Conservation (phyloP, 1,140 invertebrate genomes). For the Watersipora subatra region DNA sequence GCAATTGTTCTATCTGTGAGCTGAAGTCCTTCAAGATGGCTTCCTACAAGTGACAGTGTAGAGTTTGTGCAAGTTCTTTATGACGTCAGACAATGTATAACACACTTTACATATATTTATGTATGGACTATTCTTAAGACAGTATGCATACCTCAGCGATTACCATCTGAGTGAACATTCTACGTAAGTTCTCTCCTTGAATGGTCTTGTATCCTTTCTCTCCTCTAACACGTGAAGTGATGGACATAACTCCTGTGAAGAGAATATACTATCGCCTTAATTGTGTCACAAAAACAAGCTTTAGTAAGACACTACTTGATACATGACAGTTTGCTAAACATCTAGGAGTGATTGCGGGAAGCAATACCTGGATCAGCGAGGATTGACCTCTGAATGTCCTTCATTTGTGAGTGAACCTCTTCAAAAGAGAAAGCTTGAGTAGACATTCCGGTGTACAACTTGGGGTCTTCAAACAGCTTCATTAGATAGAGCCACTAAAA, state of each 20-base stretch:
- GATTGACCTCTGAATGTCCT: neutral
- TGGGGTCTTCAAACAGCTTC: constrained; percentile 36
- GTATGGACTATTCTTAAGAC: too few species aligned
- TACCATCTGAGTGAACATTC: constrained; percentile 22
- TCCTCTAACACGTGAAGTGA: constrained; percentile 25
- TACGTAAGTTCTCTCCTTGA: constrained; percentile 29
- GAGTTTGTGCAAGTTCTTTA: constrained; percentile 1
- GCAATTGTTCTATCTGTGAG: constrained; percentile 18
- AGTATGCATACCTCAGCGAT: neutral
- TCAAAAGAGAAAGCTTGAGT: constrained; percentile 26
- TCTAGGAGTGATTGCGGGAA: constrained; percentile 18
- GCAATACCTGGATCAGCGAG: neutral
- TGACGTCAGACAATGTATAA: too few species aligned
- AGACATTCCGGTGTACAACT: constrained; percentile 22
- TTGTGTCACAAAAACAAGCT: too few species aligned
- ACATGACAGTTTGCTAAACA: constrained; percentile 30
- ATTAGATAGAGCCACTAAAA: constrained; percentile 36
- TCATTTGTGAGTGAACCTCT: constrained; percentile 12
- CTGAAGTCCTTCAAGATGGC: constrained; percentile 28
- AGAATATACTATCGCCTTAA: too few species aligned
- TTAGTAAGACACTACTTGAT: too few species aligned
- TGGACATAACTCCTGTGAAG: constrained; percentile 28
- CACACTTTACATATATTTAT: too few species aligned
- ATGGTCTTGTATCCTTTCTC: constrained; percentile 33
- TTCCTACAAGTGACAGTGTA: constrained; percentile 17